phyloP scores from a whole-genome alignment of 1,140 invertebrate species.

The Dendrolimus punctatus region DNA sequence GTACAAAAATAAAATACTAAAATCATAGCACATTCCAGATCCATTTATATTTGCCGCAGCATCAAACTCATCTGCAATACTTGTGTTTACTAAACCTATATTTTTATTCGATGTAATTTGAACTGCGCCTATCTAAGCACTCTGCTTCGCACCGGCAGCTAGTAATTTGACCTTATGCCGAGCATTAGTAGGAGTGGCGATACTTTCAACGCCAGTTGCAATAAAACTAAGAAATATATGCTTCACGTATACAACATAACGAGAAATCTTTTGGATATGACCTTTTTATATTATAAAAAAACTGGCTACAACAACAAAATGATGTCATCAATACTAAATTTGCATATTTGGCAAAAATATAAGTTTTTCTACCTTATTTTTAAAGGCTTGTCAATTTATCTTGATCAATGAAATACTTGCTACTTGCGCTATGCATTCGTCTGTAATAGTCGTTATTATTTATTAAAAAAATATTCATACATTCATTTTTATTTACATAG shows the following conservation, averaged over 20 bases:
- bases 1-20: too few relatives aligned
- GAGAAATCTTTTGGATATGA: slow-evolving; percentile 23
- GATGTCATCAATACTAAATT: not conserved
- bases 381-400: too few relatives aligned
- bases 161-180: slow-evolving; percentile 41
- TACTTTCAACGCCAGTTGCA: slow-evolving; percentile 32
- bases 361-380: too few relatives aligned
- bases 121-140: slow-evolving; percentile 28
- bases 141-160: slow-evolving; percentile 17
- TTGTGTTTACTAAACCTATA: slow-evolving; percentile 27
- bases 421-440: too few relatives aligned
- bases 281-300: slow-evolving; percentile 10
- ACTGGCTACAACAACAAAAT: not conserved
- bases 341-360: not conserved
- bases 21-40: too few relatives aligned
- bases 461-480: too few relatives aligned
- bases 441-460: too few relatives aligned
- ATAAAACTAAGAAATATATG: slow-evolving; percentile 32
- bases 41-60: not conserved
- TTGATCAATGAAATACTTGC: too few relatives aligned
- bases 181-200: slow-evolving; percentile 34
- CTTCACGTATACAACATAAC: slow-evolving; percentile 22
- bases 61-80: slow-evolving; percentile 25
- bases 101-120: slow-evolving; percentile 36
- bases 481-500: too few relatives aligned